Base-by-base conservation (phyloP, 2,113 vertebrate species). In the Mirza zaza region DNA sequence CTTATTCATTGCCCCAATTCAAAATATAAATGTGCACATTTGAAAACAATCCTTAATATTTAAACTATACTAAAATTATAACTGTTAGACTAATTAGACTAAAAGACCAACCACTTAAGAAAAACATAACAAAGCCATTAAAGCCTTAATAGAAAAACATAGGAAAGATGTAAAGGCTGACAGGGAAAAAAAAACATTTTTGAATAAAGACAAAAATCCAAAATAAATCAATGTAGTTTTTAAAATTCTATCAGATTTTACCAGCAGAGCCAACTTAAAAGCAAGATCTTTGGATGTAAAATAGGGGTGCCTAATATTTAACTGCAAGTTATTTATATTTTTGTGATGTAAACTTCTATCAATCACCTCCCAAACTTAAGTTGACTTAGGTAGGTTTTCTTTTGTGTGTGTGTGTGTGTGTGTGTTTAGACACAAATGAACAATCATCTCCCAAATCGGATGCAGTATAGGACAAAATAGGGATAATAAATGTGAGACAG, bases 11-110 rank as follows among this genome's bases (percentile, higher is more conserved):
- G 77, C 10, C 95, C 10, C 8, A 82, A 55, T 48, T 97, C 32
- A 87, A 86, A 91, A 83, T 67, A 76, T 55, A 96, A 95, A 68
- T 87, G 13, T 63, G 25, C 29, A 83, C 55, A 95, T 89, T 91
- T 91, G 20, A 93, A 96, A 83, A 29, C 88, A 86, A 84, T 32
- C 59, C 20, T 89, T 71, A 82, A 50, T 82, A 68, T 68, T 29
- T 29, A 85, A 96, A 91, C 61, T 80, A 93, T 57, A 68, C 34
- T 79, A 75, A 87, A 76, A 91, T 80, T 86, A 27, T 68, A 18
- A 87, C 52, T 86, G 32, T 65, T 88, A 61, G 34, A 65, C 29
- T 70, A 65, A 85, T 87, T 90, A 76, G 48, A 77, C 67, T 79
- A 91, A 85, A 82, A 65, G 63, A 75, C 6, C 45, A 81, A 48